Evolutionary conservation across 1,140 invertebrate species (phyloP), one percentile per base, ranked within the genome.

Genomic region (Nymphalis io): DNA sequence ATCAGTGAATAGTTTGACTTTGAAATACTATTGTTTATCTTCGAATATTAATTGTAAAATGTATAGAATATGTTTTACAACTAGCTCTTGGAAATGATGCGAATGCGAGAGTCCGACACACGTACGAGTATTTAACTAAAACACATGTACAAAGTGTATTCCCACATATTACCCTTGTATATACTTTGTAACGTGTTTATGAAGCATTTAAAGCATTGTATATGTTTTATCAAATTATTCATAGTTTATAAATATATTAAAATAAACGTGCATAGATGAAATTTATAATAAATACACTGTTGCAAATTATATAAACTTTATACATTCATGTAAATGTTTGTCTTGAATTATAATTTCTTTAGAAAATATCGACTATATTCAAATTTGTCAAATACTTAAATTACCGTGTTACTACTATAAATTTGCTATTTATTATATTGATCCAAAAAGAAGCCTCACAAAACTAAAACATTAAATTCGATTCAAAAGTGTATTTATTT

Each of bases 151-250:
- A n/a, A 15, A 16, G 44, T 8, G 0, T n/a, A 0, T 18, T 16
- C 3, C 27, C 27, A 46, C 44, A 46, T 46, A 46, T 8, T 46
- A n/a, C 44, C 5, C n/a, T 8, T 8, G 27, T 33, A 10, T 16
- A n/a, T 42, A 46, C 44, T 46, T 46, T 46, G 40, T 42, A 42
- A 42, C 44, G 44, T 46, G 44, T 46, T 46, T 46, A 46, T 16
- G n/a, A 46, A 46, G 5, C 15, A n/a, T 46, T 46, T 46, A 46
- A 46, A 46, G n/a, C n/a, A n/a, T n/a, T n/a, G n/a, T n/a, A 16
- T n/a, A 8, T 46, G 16, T 46, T 18, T n/a, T 18, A 16, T 46
- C n/a, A 46, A 16, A 46, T 46, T 46, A 16, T 16, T 16, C n/a
- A 16, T 46, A 16, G 15, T n/a, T 46, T 46, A 46, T 46, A 46